Evolutionary conservation across 2,888 invertebrate species (phyloP).

Genomic region (Cheilosia urbana): DNA sequence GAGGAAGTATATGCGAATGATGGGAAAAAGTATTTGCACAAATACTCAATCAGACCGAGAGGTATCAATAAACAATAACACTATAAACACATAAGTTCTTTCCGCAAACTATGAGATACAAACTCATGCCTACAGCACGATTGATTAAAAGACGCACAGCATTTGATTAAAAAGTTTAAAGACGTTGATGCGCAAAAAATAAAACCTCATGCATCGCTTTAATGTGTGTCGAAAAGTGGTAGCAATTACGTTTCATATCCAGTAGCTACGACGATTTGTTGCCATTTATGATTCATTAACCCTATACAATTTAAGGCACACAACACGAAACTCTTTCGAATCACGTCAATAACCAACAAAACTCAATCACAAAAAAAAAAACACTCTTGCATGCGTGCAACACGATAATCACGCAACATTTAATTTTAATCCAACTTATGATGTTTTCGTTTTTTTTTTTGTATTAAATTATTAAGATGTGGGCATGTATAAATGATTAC

Average conservation of each 20-base stretch:
- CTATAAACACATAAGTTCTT: too few relatives aligned
- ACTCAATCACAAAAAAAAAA: constrained; percentile 26
- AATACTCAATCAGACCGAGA: not conserved
- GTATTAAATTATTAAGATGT: not conserved
- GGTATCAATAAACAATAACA: too few relatives aligned
- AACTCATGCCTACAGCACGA: not conserved
- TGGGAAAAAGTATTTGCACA: not conserved
- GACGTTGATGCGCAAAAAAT: not conserved
- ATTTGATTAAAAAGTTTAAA: not conserved
- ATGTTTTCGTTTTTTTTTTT: constrained; percentile 9
- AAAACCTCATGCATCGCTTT: constrained; percentile 21
- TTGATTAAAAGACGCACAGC: not conserved
- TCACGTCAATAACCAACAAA: constrained; percentile 21
- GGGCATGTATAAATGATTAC: constrained; percentile 73
- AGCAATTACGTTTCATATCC: constrained; percentile 36
- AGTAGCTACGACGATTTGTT: constrained; percentile 47
- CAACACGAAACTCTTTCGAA: constrained; percentile 52
- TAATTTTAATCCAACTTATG: constrained; percentile 29
- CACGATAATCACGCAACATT: constrained; percentile 45
- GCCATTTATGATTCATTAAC: constrained; percentile 53
- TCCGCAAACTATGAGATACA: too few relatives aligned
- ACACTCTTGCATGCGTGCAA: constrained; percentile 49
- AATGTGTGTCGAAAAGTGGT: constrained; percentile 31
- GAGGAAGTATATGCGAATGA: too few relatives aligned
- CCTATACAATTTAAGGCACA: constrained; percentile 52